Base-by-base conservation (phyloP, 2,888 invertebrate species). In the Sinhomidia bicolor region DNA sequence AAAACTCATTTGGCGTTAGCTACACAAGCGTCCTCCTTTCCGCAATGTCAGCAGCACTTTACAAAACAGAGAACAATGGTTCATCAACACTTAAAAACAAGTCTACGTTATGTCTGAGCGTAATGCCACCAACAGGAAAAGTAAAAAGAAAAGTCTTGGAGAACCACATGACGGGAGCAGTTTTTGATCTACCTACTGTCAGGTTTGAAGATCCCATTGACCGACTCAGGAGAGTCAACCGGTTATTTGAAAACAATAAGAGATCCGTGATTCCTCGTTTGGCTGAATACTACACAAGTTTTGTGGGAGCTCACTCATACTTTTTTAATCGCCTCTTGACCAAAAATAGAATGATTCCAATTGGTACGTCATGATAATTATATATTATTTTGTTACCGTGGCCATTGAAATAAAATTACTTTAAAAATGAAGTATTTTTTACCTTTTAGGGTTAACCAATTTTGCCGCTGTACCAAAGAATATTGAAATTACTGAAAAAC, bases 11-110 rank as follows among this genome's bases (percentile, higher is more conserved):
- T 7, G 26, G 51, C 0, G 81, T 82, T 0, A 68, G 65, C 32
- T 82, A 51, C 20, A 82, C 81, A 23, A 68, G 81, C 9, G 81
- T 82, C 7, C 65, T 82, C 1, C 47, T 68, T 1, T 82, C 81
- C 1, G 81, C 81, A 1, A 32, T 82, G 14, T 82, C 81, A 9
- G 14, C 65, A 5, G 81, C 47, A 29, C 29, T 68, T 17, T 17
- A n/a, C 29, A 14, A 65, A 9, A 47, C 12, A 41, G 6, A 29
- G 17, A n/a, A 65, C 6, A 60, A 14, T 3, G 41, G 20, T 1
- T 23, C 23, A 54, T 14, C 29, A 32, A 12, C 36, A 32, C 2
- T 12, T 17, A 29, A 62, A 29, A 23, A 5, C n/a, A 26, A 26
- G n/a, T 32, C 79, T 12, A 41, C 62, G n/a, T 12, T 26, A 12